A percentile compares a stretch with the other conserved stretches of the same genome.
Conservation (phyloP, 2,113 vertebrate species). For the Cnemophilus loriae region DNA sequence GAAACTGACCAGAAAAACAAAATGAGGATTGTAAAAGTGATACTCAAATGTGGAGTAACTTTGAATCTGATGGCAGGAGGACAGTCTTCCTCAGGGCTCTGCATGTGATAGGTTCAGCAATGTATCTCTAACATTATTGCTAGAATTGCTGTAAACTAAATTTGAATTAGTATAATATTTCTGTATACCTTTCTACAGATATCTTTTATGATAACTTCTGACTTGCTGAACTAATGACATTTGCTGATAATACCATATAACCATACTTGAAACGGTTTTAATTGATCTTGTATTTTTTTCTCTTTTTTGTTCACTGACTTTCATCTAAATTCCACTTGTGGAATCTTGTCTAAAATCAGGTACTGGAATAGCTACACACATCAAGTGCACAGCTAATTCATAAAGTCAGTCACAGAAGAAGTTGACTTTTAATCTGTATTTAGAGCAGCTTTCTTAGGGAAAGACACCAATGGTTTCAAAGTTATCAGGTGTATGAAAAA, state of each 20-base stretch:
- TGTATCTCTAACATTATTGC: background rate
- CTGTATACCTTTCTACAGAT: background rate
- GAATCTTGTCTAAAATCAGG: background rate
- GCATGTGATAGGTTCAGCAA: background rate
- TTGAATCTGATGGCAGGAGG: background rate
- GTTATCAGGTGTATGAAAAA: background rate
- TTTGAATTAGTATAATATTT: background rate
- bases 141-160: background rate
- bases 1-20: background rate
- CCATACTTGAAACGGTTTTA: background rate
- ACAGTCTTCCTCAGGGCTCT: background rate
- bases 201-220: background rate
- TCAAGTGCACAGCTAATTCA: background rate
- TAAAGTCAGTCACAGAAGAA: background rate
- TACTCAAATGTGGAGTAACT: background rate
- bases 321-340: background rate
- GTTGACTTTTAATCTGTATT: background rate
- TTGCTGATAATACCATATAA: background rate
- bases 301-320: background rate
- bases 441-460: background rate
- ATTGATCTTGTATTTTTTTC: background rate
- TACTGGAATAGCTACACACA: background rate
- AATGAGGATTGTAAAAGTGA: background rate
- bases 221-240: background rate
- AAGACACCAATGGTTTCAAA: background rate